phyloP scores from a whole-genome alignment of 2,797 vertebrate species.

The Rhabdophis nuchalis region DNA sequence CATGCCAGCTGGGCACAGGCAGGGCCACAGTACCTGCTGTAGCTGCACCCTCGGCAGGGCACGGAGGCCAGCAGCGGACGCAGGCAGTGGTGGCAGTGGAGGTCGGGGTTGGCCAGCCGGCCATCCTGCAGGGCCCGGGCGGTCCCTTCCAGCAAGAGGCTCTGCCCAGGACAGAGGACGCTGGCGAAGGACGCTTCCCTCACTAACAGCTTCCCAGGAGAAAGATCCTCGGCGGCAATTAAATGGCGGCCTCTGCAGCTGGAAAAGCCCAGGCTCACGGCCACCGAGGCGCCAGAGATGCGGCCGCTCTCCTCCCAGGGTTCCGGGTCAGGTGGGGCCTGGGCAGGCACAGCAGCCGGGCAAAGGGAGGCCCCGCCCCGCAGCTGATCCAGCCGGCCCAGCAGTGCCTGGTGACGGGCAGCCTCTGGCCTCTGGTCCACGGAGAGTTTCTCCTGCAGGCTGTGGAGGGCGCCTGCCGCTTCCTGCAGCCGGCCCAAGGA shows the following conservation, averaged over 20 bases:
- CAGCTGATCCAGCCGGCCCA: conserved; percentile 54
- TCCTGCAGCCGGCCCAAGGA: conserved; percentile 62
- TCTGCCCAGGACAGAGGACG: conserved; percentile 77
- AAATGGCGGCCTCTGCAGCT: conserved; percentile 82
- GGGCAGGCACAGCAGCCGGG: not conserved
- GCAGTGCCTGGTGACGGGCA: conserved; percentile 28
- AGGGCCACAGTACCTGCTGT: conserved; percentile 82
- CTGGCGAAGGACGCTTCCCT: conserved; percentile 83
- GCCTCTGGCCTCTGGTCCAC: not conserved
- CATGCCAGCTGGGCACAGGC: conserved; percentile 80
- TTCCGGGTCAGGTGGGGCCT: conserved; percentile 17
- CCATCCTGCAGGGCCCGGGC: conserved; percentile 44
- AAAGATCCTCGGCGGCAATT: conserved; percentile 74
- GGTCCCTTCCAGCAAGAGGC: not conserved
- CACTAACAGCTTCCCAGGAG: conserved; percentile 80
- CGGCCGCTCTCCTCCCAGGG: conserved; percentile 53
- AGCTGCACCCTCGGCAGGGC: conserved; percentile 84
- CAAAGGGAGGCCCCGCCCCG: conserved; percentile 32
- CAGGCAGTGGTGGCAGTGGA: conserved; percentile 86
- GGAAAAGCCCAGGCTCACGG: conserved; percentile 70
- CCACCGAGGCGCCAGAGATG: conserved; percentile 62
- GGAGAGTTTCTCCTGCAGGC: conserved; percentile 44
- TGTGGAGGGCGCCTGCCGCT: conserved; percentile 35
- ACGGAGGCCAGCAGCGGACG: conserved; percentile 66
- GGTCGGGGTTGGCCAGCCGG: conserved; percentile 62